Conservation (phyloP, 1,140 invertebrate genomes). For the Tetranychus urticae region DNA sequence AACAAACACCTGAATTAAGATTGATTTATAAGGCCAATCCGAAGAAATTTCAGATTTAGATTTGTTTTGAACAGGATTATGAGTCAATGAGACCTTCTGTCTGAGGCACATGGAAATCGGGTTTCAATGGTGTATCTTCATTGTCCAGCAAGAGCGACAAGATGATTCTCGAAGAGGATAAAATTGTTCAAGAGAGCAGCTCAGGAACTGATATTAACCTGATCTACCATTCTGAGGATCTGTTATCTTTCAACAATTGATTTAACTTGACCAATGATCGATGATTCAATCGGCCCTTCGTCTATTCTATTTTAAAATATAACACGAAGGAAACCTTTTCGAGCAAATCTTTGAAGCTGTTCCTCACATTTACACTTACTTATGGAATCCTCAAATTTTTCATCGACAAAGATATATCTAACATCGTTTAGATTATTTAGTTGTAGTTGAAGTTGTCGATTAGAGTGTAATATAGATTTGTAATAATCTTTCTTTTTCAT, state of each 20-base stretch:
- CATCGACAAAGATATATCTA: constrained; percentile 21
- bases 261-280: constrained; percentile 22
- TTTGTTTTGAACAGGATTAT: constrained; percentile 66
- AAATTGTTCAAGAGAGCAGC: constrained; percentile 81
- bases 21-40: too few species aligned
- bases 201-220: constrained; percentile 35
- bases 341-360: constrained; percentile 26
- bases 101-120: constrained; percentile 71
- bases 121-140: constrained; percentile 72
- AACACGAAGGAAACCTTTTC: constrained; percentile 24
- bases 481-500: too few species aligned
- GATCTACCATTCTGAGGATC: constrained; percentile 22
- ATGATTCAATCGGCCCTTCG: constrained; percentile 22
- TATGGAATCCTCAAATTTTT: constrained; percentile 27
- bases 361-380: constrained; percentile 24
- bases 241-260: constrained; percentile 25
- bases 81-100: constrained; percentile 75
- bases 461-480: too few species aligned
- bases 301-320: constrained; percentile 18
- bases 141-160: constrained; percentile 22
- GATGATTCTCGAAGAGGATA: constrained; percentile 52
- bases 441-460: too few species aligned
- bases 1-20: too few species aligned
- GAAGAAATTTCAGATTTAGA: background rate
- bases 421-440: too few species aligned